Conservation (phyloP, 1,140 invertebrate species). For the Cotesia typhae region DNA sequence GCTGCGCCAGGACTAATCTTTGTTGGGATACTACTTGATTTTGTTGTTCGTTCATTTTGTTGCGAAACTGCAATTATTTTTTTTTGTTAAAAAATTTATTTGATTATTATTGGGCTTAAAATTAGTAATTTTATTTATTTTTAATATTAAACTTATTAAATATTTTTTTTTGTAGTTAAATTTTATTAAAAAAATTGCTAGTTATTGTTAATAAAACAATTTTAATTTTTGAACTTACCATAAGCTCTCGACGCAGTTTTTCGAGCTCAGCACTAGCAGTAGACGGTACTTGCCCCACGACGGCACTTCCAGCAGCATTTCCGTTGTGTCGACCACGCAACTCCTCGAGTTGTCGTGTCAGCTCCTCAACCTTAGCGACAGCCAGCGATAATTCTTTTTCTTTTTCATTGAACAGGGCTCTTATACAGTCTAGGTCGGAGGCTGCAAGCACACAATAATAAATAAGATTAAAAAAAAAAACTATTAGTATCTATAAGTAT, state of each 20-base stretch:
- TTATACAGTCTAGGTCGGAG: constrained; percentile 94
- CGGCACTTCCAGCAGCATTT: constrained; percentile 57
- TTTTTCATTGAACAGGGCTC: constrained; percentile 95
- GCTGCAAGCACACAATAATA: constrained; percentile 68
- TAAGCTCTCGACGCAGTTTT: constrained; percentile 86
- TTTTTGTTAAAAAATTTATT: not conserved
- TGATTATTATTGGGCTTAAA: not conserved
- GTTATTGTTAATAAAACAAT: not conserved
- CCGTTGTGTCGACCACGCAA: constrained; percentile 74
- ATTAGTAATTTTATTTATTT: not conserved
- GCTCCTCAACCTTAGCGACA: constrained; percentile 93
- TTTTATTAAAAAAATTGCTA: too few species aligned
- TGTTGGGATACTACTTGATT: constrained; percentile 86
- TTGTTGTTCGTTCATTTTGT: constrained; percentile 95
- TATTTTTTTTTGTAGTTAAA: too few species aligned
- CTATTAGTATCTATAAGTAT: not conserved
- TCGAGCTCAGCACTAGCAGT: constrained; percentile 86
- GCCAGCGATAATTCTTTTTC: constrained; percentile 95
- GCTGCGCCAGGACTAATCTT: constrained; percentile 82
- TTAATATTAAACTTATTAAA: not conserved
- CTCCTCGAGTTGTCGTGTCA: constrained; percentile 93
- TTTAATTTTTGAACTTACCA: constrained; percentile 71
- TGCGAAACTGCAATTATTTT: constrained; percentile 79
- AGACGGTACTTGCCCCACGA: constrained; percentile 68
- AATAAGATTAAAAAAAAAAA: constrained; percentile 20